Evolutionary conservation across 2,888 invertebrate species (phyloP), one percentile per base, ranked within the genome.

Genomic region (Auanema freiburgensis): DNA sequence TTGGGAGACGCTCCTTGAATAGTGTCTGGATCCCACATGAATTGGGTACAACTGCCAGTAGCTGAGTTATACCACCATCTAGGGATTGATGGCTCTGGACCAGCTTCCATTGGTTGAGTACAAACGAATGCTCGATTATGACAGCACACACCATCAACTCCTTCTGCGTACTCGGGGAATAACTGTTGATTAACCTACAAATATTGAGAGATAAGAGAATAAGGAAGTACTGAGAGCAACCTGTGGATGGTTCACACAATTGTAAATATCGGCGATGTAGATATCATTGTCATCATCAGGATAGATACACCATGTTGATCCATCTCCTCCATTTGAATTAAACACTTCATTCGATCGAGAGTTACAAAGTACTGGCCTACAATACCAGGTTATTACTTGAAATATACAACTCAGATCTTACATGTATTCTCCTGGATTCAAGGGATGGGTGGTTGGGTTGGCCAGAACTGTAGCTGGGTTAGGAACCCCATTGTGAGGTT

Each of bases 31-130:
- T 80, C 80, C 79, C 80, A 80, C 64, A 80, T 71, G 60, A 80
- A 80, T 57, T 80, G 80, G 0, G 69, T 69, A 51, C 80, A 80
- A 16, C 78, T 79, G 42, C 80, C 80, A 1, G 80, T 80, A 14
- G 80, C 75, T 2, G 76, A 74, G 58, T 79, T 79, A 65, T 73
- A 80, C 79, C 80, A 80, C 80, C 80, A 80, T 12, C 80, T 63
- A 8, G 80, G 80, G 3, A 79, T 69, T 0, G 78, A 76, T 4
- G 80, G 80, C 43, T 80, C 80, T 11, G 77, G 77, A 1, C 80
- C 80, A 21, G 75, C 74, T 57, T 79, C 80, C 64, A 80, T 61
- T 3, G 79, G 78, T 59, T 79, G 79, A 23, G 77, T 71, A 64
- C 80, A 80, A 14, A 77, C 77, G 54, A 77, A 80, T 4, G 80